Conservation (phyloP, 53 echinoderm and acorn worm species). For the Arbacia lixula region DNA sequence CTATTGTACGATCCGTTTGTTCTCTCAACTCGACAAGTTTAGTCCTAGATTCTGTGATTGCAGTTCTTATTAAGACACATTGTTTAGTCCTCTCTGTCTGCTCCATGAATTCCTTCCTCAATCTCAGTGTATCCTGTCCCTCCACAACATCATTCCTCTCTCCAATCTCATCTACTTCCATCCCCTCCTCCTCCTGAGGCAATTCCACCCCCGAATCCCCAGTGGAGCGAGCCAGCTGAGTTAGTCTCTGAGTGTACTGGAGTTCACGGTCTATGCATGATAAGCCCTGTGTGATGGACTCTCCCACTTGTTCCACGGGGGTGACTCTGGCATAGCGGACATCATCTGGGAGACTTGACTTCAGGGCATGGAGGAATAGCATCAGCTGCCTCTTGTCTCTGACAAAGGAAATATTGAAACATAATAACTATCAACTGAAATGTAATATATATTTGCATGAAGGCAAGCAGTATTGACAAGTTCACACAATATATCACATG, state of each 20-base stretch:
- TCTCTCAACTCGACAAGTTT: slow-evolving; percentile 2
- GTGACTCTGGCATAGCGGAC: background rate
- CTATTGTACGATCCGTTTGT: too few relatives aligned
- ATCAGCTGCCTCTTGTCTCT: slow-evolving; percentile 25
- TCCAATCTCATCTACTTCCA: slow-evolving; percentile 6
- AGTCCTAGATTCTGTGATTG: background rate
- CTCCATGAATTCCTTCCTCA: slow-evolving; percentile 18
- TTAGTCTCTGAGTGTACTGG: background rate
- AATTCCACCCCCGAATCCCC: background rate
- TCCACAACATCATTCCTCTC: background rate
- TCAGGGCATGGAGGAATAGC: slow-evolving; percentile 21
- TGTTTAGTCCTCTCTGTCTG: background rate
- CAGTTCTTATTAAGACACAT: background rate
- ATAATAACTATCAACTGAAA: background rate
- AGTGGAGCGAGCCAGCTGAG: slow-evolving; percentile 21
- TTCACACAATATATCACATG: background rate
- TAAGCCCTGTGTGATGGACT: slow-evolving; percentile 2
- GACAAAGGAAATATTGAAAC: background rate
- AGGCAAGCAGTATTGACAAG: too few relatives aligned
- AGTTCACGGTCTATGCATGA: slow-evolving; percentile 6
- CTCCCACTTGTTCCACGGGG: slow-evolving; percentile 22
- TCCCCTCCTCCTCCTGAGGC: background rate
- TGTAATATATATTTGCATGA: too few relatives aligned
- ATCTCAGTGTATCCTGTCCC: background rate
- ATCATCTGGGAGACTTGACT: slow-evolving; percentile 17